Percentiles rank a stretch among this genome's conserved stretches.
Conservation (phyloP, 2,797 vertebrate species). For the Gymnopithys bicolor region DNA sequence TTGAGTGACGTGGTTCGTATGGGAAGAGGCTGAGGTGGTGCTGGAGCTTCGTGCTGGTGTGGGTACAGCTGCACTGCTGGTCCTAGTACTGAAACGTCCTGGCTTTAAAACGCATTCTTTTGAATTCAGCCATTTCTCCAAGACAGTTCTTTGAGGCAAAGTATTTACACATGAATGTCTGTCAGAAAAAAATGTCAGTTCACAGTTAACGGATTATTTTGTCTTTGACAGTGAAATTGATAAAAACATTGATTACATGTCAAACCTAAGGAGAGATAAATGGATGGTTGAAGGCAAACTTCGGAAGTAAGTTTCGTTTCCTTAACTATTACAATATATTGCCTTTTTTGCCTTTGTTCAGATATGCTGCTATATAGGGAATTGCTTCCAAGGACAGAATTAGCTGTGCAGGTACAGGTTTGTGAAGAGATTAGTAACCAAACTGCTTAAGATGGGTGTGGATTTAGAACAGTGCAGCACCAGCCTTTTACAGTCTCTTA, state of each 20-base stretch:
- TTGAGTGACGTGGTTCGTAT: neutral
- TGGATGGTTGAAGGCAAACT: constrained; percentile 94
- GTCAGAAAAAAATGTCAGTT: neutral
- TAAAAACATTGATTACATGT: constrained; percentile 96
- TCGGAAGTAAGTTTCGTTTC: constrained; percentile 89
- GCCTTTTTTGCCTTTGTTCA: constrained; percentile 19
- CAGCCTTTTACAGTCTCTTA: neutral
- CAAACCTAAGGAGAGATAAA: constrained; percentile 94
- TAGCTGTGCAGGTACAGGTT: neutral
- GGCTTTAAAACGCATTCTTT: neutral
- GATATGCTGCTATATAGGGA: neutral
- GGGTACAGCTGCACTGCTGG: rapidly evolving
- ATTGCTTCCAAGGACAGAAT: constrained; percentile 6
- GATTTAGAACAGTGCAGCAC: constrained; percentile 27
- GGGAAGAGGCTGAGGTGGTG: neutral
- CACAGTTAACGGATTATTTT: constrained; percentile 48
- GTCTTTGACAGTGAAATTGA: constrained; percentile 92
- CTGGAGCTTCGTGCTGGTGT: neutral
- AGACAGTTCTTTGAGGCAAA: neutral
- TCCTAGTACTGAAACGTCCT: neutral
- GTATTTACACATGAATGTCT: neutral
- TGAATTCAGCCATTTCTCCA: neutral
- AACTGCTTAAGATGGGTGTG: neutral
- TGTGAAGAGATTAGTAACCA: neutral
- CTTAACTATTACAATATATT: constrained; percentile 21